Evolutionary conservation across 2,888 invertebrate genomes (phyloP), one percentile per base, ranked within the genome.

Genomic region (Diarsia dahlii): DNA sequence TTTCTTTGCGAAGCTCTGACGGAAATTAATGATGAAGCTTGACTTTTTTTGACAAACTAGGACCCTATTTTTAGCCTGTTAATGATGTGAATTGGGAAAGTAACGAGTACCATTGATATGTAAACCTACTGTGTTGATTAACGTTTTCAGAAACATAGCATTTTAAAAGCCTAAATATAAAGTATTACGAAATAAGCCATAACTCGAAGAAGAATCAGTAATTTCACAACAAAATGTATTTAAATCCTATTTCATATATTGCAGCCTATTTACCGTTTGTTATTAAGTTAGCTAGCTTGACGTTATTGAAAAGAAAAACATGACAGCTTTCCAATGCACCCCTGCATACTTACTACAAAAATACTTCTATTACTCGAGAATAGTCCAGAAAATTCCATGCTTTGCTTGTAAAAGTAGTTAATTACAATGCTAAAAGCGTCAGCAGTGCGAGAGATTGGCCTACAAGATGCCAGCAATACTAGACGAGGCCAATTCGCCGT

Each of bases 401-500:
- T 39, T 64, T 64, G 34, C 34, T 50, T 58, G n/a, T 62, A 56
- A 65, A 81, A 77, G 65, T 65, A 71, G 84, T 82, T 82, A 77
- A 84, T 81, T 86, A 63, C 74, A 76, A 86, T 81, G 81, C 81
- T 81, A 69, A 81, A 48, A 58, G 74, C 84, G 72, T 76, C 62
- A 66, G 48, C 46, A 63, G 23, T 71, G 73, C 73, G 74, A 81
- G 76, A 80, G 79, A 83, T 81, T 71, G 64, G 65, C 63, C 63
- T 28, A 34, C 76, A 84, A 88, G 75, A 81, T 81, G 88, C 71
- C 74, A 67, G 79, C 65, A 70, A 75, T 69, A 58, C 66, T 45
- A 71, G 78, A 71, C 71, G 52, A 78, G 72, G 84, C 85, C 85
- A 89, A 90, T 88, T 85, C 76, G 77, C 74, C 66, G 12, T 85